phyloP scores from a whole-genome alignment of 2,797 vertebrate species.

The Liparis tanakae region DNA sequence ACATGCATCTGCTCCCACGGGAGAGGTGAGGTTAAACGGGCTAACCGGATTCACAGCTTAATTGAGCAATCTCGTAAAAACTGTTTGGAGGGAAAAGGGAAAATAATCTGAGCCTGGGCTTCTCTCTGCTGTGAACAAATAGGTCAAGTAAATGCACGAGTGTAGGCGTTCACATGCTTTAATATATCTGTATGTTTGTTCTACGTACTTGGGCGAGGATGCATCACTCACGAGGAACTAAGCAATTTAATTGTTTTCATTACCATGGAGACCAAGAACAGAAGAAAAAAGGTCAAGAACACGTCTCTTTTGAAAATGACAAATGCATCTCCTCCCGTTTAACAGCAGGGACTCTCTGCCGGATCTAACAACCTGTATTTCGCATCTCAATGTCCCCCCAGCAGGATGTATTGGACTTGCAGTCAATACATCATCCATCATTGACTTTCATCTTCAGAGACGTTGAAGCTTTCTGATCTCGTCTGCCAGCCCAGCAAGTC shows the following conservation, averaged over 20 bases:
- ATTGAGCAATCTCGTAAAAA: conserved; percentile 35
- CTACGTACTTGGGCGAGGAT: conserved; percentile 2
- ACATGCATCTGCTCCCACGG: conserved; percentile 16
- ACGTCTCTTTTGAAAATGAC: conserved; percentile 6
- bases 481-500: conserved; percentile 22
- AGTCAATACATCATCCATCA: conserved; percentile 55
- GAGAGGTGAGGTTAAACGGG: conserved; percentile 35
- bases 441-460: conserved; percentile 43
- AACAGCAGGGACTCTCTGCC: conserved; percentile 15
- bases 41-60: conserved; percentile 36
- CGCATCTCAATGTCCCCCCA: conserved; percentile 41
- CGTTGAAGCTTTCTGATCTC: conserved; percentile 29
- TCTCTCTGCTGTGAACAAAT: conserved; percentile 38
- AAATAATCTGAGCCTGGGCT: neutral
- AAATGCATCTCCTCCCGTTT: conserved; percentile 16
- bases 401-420: conserved; percentile 28
- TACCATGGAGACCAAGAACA: conserved; percentile 15
- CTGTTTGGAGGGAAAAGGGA: neutral
- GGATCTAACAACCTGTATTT: conserved; percentile 33
- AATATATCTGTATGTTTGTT: conserved; percentile 6
- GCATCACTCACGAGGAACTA: neutral
- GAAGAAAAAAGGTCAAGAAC: conserved; percentile 1
- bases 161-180: conserved; percentile 6
- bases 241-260: conserved; percentile 1
- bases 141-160: conserved; percentile 2